Base-by-base conservation (phyloP, 2,888 invertebrate species). In the Pristionchus japonicus region DNA sequence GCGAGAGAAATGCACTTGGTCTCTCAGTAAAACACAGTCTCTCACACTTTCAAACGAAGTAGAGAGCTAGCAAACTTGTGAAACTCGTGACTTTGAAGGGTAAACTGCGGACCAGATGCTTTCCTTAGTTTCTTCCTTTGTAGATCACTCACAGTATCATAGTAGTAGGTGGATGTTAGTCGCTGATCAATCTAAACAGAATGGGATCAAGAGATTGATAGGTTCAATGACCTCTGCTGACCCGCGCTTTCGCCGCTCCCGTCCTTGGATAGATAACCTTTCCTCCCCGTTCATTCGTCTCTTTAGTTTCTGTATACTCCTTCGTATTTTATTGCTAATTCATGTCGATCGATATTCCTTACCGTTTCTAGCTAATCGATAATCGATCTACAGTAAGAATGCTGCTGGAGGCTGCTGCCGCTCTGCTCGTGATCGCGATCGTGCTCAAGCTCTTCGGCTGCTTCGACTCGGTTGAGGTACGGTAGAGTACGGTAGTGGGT, bases 391-490 rank as follows among this genome's bases (percentile, higher is more conserved):
- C 77, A 77, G 77, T 77, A 77, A 52, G 13, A 17, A 83, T 83
- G 82, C 37, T 83, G 43, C 52, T 20, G 82, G 82, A 83, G 52
- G 37, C 34, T 34, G 82, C 82, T 43, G 82, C 82, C 34, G 82
- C 82, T 37, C 52, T 83, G 27, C 20, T 83, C 52, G 52, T 83
- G 52, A 49, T 83, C 82, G 82, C 52, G n/a, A n/a, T 83, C 43
- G 43, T 83, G 34, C 82, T 83, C 82, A 83, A 83, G 52, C 82
- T 83, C 52, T 43, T 83, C 82, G 82, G 82, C 49, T 83, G 82
- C 52, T 83, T 83, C 82, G 82, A 83, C 52, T 34, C 52, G 31
- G 27, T 49, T 49, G 82, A 83, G 82, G 82, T 83, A 77, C 40
- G 77, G 82, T 83, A 52, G 49, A 15, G 9, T 31, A 31, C 4